Conservation (phyloP, 2,113 vertebrate species). For the Actenoides lindsayi region DNA sequence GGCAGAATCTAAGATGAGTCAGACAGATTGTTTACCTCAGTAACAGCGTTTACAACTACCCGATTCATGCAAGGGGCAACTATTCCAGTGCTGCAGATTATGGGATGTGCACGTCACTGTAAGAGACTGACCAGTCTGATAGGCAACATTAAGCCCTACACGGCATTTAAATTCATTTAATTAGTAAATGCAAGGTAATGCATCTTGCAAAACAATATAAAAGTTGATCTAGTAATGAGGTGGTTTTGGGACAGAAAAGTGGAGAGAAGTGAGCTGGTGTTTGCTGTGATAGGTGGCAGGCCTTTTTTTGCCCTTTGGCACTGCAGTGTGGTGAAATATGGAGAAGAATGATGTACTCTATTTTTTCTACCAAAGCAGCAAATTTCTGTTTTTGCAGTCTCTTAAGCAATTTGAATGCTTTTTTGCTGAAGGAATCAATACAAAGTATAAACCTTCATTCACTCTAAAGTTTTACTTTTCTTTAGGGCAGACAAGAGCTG, state of each 20-base stretch:
- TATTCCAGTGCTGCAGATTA: background rate
- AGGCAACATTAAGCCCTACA: background rate
- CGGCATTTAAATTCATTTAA: background rate
- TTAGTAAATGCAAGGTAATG: background rate
- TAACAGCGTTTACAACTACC: background rate
- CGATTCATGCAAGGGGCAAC: background rate
- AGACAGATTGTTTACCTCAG: background rate
- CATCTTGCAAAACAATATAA: background rate
- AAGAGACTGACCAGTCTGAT: background rate
- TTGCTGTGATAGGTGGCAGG: background rate
- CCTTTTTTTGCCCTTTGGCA: background rate
- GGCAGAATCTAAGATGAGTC: background rate
- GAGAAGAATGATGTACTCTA: background rate
- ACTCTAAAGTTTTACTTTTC: background rate
- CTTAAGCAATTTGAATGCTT: background rate
- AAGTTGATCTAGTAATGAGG: background rate
- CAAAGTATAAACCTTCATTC: background rate
- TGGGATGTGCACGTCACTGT: background rate
- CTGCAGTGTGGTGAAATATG: background rate
- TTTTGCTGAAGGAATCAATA: background rate
- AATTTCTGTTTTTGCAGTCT: background rate
- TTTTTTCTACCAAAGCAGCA: background rate
- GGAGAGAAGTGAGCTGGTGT: background rate
- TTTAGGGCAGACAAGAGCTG: background rate
- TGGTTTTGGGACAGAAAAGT: background rate